phyloP scores from a whole-genome alignment of 2,888 invertebrate species.

The Drosophila phalerata region DNA sequence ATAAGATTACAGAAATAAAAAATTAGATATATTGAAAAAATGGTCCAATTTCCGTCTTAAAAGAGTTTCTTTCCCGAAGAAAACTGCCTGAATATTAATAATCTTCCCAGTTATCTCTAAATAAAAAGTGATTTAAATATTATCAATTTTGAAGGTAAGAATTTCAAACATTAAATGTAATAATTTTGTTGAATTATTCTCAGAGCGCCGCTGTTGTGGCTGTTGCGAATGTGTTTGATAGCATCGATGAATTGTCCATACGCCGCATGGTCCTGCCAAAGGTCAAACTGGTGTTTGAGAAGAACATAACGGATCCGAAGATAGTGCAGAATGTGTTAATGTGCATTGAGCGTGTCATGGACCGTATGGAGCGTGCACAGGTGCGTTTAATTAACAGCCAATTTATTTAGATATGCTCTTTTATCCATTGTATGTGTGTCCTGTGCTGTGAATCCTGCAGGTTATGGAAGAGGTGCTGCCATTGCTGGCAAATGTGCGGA shows the following conservation, averaged over 20 bases:
- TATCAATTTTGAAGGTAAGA: background rate
- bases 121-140: no score
- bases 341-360: conserved; percentile 92
- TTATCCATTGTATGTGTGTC: background rate
- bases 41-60: no score
- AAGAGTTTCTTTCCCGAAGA: no score
- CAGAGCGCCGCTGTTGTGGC: conserved; percentile 96
- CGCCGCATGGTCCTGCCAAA: conserved; percentile 93
- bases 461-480: conserved; percentile 96
- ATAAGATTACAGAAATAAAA: no score
- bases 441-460: conserved; percentile 53
- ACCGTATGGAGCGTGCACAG: conserved; percentile 93
- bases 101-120: no score
- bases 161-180: background rate
- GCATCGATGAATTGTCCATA: conserved; percentile 93
- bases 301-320: conserved; percentile 92
- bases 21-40: no score
- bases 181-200: background rate
- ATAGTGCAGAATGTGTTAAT: conserved; percentile 92
- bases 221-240: conserved; percentile 93
- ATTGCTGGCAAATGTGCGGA: conserved; percentile 93
- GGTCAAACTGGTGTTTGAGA: conserved; percentile 92
- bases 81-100: no score
- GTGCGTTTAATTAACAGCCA: conserved; percentile 61
- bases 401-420: background rate